Conservation (phyloP, 2,113 vertebrate species). For the human region DNA sequence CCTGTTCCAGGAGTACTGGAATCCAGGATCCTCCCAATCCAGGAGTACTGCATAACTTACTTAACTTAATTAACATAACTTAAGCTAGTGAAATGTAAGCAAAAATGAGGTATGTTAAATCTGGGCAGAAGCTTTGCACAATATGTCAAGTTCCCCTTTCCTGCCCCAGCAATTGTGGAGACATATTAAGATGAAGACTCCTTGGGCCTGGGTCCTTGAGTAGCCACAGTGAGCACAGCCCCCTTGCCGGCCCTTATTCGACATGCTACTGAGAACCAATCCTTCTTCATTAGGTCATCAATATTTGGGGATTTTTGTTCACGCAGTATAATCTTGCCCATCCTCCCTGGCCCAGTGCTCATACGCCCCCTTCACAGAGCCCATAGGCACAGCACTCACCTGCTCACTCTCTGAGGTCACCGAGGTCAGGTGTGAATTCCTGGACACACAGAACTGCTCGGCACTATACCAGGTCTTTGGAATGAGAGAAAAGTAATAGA, state of each 20-base stretch:
- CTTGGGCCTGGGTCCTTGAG: neutral
- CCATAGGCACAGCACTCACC: neutral
- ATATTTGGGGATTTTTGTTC: neutral
- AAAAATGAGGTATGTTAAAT: neutral
- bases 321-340: neutral
- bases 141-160: neutral
- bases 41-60: neutral
- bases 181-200: neutral
- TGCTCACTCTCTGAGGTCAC: conserved; percentile 74
- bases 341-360: neutral
- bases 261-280: neutral
- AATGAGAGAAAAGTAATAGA: conserved; percentile 66
- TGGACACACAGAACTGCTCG: conserved; percentile 54
- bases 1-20: neutral
- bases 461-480: conserved; percentile 71
- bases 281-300: neutral
- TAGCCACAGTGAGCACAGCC: neutral
- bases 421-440: conserved; percentile 62
- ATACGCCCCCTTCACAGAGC: neutral
- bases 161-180: neutral
- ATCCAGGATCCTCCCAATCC: neutral
- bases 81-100: neutral
- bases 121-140: neutral
- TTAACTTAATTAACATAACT: neutral
- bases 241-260: neutral